Percentiles rank a stretch among this genome's conserved stretches.
Conservation (phyloP, 2,888 invertebrate species). For the Meganola albula region DNA sequence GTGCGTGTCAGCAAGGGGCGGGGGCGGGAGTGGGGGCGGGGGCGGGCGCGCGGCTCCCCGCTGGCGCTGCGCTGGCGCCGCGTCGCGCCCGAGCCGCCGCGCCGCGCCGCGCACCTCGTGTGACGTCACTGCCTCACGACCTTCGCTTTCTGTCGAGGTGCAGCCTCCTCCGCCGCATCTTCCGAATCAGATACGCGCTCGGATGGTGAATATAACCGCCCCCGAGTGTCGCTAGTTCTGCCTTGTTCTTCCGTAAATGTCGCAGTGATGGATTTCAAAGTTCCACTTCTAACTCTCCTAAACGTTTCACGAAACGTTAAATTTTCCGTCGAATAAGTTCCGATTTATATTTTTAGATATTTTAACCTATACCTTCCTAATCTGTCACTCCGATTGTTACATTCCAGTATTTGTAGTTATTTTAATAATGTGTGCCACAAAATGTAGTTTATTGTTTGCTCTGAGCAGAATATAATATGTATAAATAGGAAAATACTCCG, state of each 20-base stretch:
- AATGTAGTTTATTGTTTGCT: slow-evolving; percentile 3
- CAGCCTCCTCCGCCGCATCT: background rate
- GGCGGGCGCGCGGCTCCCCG: slow-evolving; percentile 47
- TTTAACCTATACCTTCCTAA: no score
- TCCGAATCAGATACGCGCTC: no score
- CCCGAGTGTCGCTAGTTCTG: background rate
- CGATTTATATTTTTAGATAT: no score
- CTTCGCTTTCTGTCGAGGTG: slow-evolving; percentile 36
- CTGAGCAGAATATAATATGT: background rate
- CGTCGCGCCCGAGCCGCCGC: slow-evolving; percentile 41
- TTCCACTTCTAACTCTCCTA: no score
- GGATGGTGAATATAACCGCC: background rate
- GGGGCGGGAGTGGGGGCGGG: slow-evolving; percentile 46
- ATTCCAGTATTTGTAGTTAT: slow-evolving; percentile 26
- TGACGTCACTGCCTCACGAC: slow-evolving; percentile 16
- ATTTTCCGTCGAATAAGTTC: no score
- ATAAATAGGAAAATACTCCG: background rate
- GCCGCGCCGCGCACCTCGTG: slow-evolving; percentile 14
- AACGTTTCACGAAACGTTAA: no score
- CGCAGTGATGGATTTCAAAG: no score
- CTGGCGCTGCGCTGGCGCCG: slow-evolving; percentile 59
- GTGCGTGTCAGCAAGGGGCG: slow-evolving; percentile 26
- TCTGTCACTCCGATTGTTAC: slow-evolving; percentile 10
- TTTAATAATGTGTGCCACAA: slow-evolving; percentile 25
- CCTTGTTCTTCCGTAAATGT: background rate